Evolutionary conservation across 2,888 invertebrate genomes (phyloP), one percentile per base, ranked within the genome.

Genomic region (Sisyra nigra): DNA sequence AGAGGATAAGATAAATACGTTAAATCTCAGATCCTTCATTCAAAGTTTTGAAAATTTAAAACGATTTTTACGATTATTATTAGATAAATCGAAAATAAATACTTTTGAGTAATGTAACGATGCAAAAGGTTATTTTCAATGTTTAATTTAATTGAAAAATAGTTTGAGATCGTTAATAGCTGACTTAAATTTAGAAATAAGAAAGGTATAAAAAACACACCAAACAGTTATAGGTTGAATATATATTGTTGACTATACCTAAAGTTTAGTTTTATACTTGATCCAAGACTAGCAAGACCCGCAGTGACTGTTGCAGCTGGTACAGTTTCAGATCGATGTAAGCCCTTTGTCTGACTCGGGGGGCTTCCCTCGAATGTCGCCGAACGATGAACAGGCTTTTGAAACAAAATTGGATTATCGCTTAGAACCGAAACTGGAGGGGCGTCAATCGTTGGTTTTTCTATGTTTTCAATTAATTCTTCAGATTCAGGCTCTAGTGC

Each of bases 251-350:
- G 13, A 44, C 55, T 65, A 69, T 69, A 88, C 87, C 85, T 83
- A 59, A 88, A 87, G 55, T 82, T 85, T 51, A 85, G 69, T 67
- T 88, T 88, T 48, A 89, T 71, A 44, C 83, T 80, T 49, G 85
- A 85, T 15, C 86, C 80, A 45, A 87, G 67, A 53, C 79, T 85
- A 45, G 83, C 84, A 49, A 87, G 68, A 53, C 83, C 81, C 2
- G 82, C 81, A 0, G 81, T 76, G 14, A 83, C 79, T 36, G 76
- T 74, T 9, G 77, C 71, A 2, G 74, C 74, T 2, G 84, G 84
- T 59, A 76, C 79, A 45, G 82, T 80, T 67, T 82, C 75, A 48
- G 80, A 80, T 39, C 80, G 74, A 56, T 78, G 80, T 56, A 80
- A 71, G n/a, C 46, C 43, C 8, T 37, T 37, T 51, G 61, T 62